Base-by-base conservation (phyloP, 2,113 vertebrate genomes). In the Pachycephala philippinensis region DNA sequence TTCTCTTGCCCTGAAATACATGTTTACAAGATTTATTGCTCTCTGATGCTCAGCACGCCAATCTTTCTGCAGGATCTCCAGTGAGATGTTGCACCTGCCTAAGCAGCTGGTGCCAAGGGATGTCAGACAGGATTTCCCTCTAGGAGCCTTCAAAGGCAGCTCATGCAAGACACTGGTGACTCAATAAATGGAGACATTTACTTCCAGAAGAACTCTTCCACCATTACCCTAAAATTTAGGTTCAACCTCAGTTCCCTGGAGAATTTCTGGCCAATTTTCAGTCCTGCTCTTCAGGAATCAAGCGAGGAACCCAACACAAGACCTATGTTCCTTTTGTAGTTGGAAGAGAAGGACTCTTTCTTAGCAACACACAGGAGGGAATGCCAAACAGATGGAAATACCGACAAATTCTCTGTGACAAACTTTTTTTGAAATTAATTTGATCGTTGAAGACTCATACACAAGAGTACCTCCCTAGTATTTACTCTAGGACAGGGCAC, bases 251-350 rank as follows among this genome's bases (percentile, higher is more conserved):
- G 23, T 33, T 82, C 26, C 15, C 7, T 28, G 14, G 19, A 47
- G 6, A 71, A 68, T 15, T 82, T 88, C 49, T 50, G 33, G 39
- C 13, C 30, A 82, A 10, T 68, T 92, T 79, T 79, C 27, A 44
- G 11, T 66, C 18, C 24, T 64, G 30, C 2, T 87, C 15, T 56
- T 65, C 30, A 53, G 35, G 26, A 61, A 77, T 57, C 16, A 56
- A 53, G 17, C 4, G 9, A 87, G 27, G 21, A 81, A 66, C 4
- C 4, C 35, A 65, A 39, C 7, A 8, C 12, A 68, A 71, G 27
- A 39, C 5, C 4, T 31, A 1, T 16, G 4, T 13, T 80, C 1
- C 1, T 10, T 60, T 61, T 72, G 21, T 28, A 63, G 13, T 10
- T 52, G 35, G 20, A 82, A 87, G 45, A 17, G 45, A 64, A 70